phyloP scores from a whole-genome alignment of 2,113 vertebrate species.

The Ursus arctos region DNA sequence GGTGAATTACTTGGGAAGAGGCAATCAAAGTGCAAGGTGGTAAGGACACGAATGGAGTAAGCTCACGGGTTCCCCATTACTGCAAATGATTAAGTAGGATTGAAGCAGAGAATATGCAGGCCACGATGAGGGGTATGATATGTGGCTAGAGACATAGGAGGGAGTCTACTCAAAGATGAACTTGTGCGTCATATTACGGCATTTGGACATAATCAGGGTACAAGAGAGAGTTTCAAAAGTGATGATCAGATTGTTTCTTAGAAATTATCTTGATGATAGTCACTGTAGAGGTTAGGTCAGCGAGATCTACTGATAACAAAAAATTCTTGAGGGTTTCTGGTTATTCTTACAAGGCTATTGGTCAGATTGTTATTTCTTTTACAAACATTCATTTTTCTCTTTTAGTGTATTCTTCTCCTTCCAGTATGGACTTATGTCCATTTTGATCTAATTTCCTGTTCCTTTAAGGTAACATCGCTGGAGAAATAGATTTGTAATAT shows the following conservation, averaged over 20 bases:
- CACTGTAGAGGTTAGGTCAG: background rate
- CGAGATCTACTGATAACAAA: background rate
- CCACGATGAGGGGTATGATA: background rate
- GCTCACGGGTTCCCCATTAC: background rate
- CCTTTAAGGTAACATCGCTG: background rate
- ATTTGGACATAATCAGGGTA: background rate
- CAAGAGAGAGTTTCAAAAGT: background rate
- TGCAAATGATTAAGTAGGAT: background rate
- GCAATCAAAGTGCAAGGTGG: background rate
- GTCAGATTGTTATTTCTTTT: background rate
- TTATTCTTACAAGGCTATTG: background rate
- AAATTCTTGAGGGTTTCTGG: conserved; percentile 23
- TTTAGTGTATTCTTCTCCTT: background rate
- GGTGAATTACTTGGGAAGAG: conserved; percentile 14
- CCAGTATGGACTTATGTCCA: background rate
- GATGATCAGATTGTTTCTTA: background rate
- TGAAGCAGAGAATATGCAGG: background rate
- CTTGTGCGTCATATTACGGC: background rate
- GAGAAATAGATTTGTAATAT: background rate
- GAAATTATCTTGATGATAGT: background rate
- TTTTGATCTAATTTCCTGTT: conserved; percentile 32
- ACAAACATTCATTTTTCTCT: background rate
- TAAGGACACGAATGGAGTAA: background rate
- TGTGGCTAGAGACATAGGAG: background rate
- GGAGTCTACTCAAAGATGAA: background rate